Evolutionary conservation across 1,140 invertebrate genomes (phyloP), one percentile per base, ranked within the genome.

Genomic region (Hyposmocoma kahamanoa): DNA sequence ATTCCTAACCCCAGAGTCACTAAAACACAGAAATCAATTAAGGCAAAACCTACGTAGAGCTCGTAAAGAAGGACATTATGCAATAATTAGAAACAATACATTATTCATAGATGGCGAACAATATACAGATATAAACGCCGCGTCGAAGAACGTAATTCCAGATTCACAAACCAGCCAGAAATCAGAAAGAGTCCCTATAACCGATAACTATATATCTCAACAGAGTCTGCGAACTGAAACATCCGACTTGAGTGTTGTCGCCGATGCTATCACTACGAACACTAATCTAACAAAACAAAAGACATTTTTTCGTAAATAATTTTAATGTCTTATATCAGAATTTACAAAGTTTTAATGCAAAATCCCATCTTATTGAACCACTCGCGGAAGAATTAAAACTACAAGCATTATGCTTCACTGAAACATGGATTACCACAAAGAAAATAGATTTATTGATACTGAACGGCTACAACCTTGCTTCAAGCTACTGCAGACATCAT

Each of bases 291-390:
- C n/a, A n/a, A n/a, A n/a, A n/a, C n/a, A n/a, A n/a, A n/a, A n/a
- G n/a, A n/a, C 24, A 26, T 24, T n/a, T 8, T 41, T 41, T 41
- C 38, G 38, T 41, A 20, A 20, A 5, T 8, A n/a, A 41, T 1
- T 41, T 41, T 20, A 20, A 11, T 41, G 22, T 41, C 17, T 13
- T 43, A 13, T 13, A 26, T 8, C 42, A 43, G 26, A 43, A 43
- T 17, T 13, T 43, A 11, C 42, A 43, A 24, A 43, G 42, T 20
- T 20, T 43, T 13, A 43, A 24, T n/a, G n/a, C n/a, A n/a, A n/a
- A n/a, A n/a, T n/a, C n/a, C n/a, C n/a, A n/a, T n/a, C n/a, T n/a
- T n/a, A n/a, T n/a, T n/a, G n/a, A n/a, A n/a, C n/a, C n/a, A n/a
- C n/a, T n/a, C n/a, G n/a, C n/a, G n/a, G 32, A 36, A 36, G n/a